These are phyloP conservation scores for Panulirus ornatus DNA, from an alignment of 1,140 invertebrate genomes.

Conservation along the genomic window DNA sequence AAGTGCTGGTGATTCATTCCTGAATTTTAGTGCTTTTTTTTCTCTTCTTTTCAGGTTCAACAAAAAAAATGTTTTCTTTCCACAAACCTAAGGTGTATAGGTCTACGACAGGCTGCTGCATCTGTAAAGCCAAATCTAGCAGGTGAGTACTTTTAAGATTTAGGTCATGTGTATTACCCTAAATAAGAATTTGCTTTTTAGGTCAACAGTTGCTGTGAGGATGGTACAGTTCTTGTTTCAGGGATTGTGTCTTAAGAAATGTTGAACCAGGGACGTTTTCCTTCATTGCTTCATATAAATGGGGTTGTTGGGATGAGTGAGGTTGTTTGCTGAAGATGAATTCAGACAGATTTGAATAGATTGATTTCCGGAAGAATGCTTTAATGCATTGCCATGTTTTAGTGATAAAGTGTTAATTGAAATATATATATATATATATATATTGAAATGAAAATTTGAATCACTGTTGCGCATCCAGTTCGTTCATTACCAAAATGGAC, in stretches of 20 bases:
- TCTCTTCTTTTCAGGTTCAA: constrained; percentile 44
- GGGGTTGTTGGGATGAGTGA: too few relatives aligned
- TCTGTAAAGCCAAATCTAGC: constrained; percentile 93
- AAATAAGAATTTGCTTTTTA: background rate
- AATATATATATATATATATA: constrained; percentile 8
- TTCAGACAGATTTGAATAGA: too few relatives aligned
- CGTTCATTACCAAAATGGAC: too few relatives aligned
- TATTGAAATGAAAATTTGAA: background rate
- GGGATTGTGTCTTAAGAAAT: too few relatives aligned
- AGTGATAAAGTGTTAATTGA: too few relatives aligned
- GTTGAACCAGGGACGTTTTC: too few relatives aligned
- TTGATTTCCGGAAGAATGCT: too few relatives aligned
- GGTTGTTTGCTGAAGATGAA: too few relatives aligned
- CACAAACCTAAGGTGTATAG: constrained; percentile 93
- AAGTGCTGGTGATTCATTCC: background rate
- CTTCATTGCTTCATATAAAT: too few relatives aligned
- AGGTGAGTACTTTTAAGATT: constrained; percentile 79
- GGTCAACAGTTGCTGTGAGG: background rate
- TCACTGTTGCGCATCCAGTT: too few relatives aligned
- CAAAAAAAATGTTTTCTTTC: constrained; percentile 88
- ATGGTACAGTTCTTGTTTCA: too few relatives aligned
- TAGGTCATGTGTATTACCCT: background rate
- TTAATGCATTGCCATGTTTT: too few relatives aligned
- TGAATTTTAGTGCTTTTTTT: constrained; percentile 17
- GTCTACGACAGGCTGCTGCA: constrained; percentile 90